Base-by-base conservation (phyloP, 2,113 vertebrate genomes). In the Pholis gunnellus region DNA sequence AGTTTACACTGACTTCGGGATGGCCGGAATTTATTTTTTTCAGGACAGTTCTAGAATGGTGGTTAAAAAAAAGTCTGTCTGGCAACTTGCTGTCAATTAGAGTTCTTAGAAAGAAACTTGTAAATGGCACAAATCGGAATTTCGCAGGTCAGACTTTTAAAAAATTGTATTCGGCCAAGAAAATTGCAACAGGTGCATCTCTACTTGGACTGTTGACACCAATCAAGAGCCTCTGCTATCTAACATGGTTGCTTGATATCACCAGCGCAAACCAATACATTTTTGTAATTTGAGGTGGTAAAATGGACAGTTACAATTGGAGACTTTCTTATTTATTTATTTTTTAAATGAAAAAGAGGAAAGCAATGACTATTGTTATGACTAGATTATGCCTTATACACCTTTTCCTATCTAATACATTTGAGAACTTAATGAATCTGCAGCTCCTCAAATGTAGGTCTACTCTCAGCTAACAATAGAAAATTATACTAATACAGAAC, bases 171-270 rank as follows among this genome's bases (percentile, higher is more conserved):
- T 11, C 10, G 11, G 11, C 42, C 42, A 42, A 42, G 11, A 42
- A 11, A 42, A 44, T 44, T 44, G 42, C 13, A 44, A 44, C 13
- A 44, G 42, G 42, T 50, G 48, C 18, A 50, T 2, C 42, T 44
- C 0, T 20, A 50, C 7, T 50, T 50, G 8, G 6, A 57, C 66
- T 40, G 31, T 60, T 78, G 68, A 68, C 50, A 56, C n/a, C 59
- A 78, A 64, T 76, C 18, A 60, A 60, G 15, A 75, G 31, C 6
- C n/a, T 78, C 42, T 44, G 42, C 17, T 69, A 50, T 64, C 42
- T 20, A 20, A 34, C 56, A 70, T 17, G 6, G 34, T 73, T 72
- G 48, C 25, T 17, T 56, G 18, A 29, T 59, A 59, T 38, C 20
- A 46, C 34, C 14, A 44, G 11, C 17, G 40, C 40, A 44, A 44